Evolutionary conservation across 2,113 vertebrate genomes (phyloP).

Genomic region (Dicrurus megarhynchus): DNA sequence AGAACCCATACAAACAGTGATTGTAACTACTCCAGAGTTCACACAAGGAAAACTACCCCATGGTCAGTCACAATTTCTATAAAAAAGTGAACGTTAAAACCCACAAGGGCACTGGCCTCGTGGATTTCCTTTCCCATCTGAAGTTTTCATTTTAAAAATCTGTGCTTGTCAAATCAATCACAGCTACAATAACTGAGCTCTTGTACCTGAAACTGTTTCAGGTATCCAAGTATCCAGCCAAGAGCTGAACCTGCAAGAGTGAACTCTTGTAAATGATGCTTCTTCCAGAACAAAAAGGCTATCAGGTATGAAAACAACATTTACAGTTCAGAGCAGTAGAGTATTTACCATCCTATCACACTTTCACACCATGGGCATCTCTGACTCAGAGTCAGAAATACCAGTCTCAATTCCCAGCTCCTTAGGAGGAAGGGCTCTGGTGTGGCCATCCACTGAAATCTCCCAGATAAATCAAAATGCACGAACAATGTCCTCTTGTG

Average conservation of each 20-base stretch:
- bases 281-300: background rate
- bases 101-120: fast-evolving
- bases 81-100: background rate
- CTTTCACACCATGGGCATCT: background rate
- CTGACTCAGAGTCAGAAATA: background rate
- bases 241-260: background rate
- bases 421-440: background rate
- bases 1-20: background rate
- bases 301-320: background rate
- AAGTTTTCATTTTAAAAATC: background rate
- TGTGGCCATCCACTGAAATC: background rate
- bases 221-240: background rate
- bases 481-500: background rate
- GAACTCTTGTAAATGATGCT: background rate
- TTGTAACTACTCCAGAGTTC: background rate
- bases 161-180: background rate
- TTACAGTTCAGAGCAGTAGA: background rate
- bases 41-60: background rate
- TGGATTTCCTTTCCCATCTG: background rate
- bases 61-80: background rate
- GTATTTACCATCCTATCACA: background rate
- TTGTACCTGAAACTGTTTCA: background rate
- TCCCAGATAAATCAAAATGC: background rate
- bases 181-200: background rate
- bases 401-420: fast-evolving